Conservation (phyloP, 2,888 invertebrate genomes). For the Dryobotodes eremita region DNA sequence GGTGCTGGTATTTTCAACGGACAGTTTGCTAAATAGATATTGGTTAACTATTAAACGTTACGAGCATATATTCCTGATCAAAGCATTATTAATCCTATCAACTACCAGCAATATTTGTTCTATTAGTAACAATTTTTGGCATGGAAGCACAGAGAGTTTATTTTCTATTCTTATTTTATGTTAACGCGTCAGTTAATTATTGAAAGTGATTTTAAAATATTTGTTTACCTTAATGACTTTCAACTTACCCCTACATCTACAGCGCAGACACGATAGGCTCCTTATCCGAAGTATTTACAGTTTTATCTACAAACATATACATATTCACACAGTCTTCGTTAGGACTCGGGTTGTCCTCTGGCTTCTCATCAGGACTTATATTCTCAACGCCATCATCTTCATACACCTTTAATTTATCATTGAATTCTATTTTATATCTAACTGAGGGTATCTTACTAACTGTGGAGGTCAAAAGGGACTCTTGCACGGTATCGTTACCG, state of each 20-base stretch:
- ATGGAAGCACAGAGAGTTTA: background rate
- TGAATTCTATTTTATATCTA: constrained; percentile 86
- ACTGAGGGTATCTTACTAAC: constrained; percentile 86
- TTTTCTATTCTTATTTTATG: background rate
- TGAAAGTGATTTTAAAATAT: constrained; percentile 16
- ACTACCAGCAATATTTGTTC: background rate
- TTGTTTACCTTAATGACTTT: constrained; percentile 39
- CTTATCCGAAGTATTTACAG: constrained; percentile 84
- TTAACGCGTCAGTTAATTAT: constrained; percentile 25
- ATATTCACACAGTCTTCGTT: constrained; percentile 88
- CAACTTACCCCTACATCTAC: constrained; percentile 82
- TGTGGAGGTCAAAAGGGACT: constrained; percentile 86
- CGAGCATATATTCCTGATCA: background rate
- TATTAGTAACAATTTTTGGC: background rate
- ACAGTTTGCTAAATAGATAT: background rate
- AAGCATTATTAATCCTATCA: constrained; percentile 5
- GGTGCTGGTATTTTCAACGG: background rate
- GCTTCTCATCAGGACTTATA: constrained; percentile 88
- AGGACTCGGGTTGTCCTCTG: constrained; percentile 84
- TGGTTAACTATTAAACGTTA: background rate
- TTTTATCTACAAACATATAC: constrained; percentile 89
- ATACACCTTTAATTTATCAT: constrained; percentile 81
- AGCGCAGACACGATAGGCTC: constrained; percentile 88
- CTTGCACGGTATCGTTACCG: constrained; percentile 88
- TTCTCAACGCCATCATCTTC: constrained; percentile 81